A percentile compares a stretch with the other conserved stretches of the same genome.
These are phyloP conservation scores for Dysmachus trigonus DNA, from an alignment of 2,888 invertebrate genomes.

Conservation along the genomic window DNA sequence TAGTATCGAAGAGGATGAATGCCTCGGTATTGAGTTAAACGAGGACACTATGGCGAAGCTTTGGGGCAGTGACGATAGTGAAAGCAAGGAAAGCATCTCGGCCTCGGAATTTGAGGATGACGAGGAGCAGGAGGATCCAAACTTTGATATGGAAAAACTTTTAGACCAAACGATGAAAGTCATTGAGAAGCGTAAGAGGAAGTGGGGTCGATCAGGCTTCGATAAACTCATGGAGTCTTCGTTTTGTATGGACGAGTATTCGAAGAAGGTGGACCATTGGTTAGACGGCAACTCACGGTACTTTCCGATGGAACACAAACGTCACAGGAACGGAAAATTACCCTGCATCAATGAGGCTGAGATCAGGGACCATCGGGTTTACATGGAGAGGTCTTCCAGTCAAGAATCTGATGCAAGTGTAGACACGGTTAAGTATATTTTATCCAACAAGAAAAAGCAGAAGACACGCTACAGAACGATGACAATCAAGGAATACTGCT, in stretches of 20 bases:
- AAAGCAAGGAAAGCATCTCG: conserved; percentile 28
- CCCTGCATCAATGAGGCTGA: not conserved
- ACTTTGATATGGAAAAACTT: conserved; percentile 16
- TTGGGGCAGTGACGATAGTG: not conserved
- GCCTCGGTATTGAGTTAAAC: not conserved
- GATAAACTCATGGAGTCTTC: conserved; percentile 37
- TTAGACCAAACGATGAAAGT: conserved; percentile 43
- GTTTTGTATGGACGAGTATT: not conserved
- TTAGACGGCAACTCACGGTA: conserved; percentile 8
- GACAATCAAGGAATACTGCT: conserved; percentile 47
- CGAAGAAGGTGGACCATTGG: conserved; percentile 44
- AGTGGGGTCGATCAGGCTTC: conserved; percentile 25
- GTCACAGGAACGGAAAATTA: not conserved
- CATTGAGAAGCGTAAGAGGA: conserved; percentile 32
- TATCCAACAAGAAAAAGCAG: conserved; percentile 46
- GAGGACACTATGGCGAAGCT: not conserved
- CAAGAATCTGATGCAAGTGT: conserved; percentile 37
- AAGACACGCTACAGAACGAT: conserved; percentile 15
- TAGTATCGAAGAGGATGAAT: not conserved
- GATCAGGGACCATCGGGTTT: not conserved
- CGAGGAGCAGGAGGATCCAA: not conserved
- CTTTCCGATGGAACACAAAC: not conserved
- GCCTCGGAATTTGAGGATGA: conserved; percentile 26
- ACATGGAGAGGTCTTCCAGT: not conserved
- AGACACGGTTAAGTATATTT: conserved; percentile 48